Evolutionary conservation across 2,888 invertebrate genomes (phyloP).

Genomic region (Melieria picta): DNA sequence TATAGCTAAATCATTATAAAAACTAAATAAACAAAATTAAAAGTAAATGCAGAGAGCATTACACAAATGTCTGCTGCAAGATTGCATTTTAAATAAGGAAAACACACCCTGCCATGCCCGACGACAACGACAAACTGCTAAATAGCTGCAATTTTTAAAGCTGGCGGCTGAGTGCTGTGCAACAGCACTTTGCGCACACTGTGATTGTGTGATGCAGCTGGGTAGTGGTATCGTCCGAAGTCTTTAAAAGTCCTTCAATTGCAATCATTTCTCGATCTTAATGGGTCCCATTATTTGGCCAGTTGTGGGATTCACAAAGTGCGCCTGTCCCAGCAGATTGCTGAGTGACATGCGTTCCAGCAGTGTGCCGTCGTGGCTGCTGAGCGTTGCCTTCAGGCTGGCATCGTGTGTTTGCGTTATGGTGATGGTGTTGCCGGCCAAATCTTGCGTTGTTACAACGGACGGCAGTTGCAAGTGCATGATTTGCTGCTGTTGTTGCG

Average conservation of each 20-base stretch:
- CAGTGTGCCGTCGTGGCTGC: slow-evolving; percentile 58
- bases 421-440: slow-evolving; percentile 62
- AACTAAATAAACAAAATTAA: too few relatives aligned
- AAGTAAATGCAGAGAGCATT: too few relatives aligned
- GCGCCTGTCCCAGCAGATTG: slow-evolving; percentile 59
- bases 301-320: slow-evolving; percentile 59
- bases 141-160: too few relatives aligned
- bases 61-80: too few relatives aligned
- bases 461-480: slow-evolving; percentile 61
- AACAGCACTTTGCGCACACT: too few relatives aligned
- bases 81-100: too few relatives aligned
- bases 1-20: too few relatives aligned
- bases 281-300: slow-evolving; percentile 58
- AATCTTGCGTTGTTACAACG: slow-evolving; percentile 56
- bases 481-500: slow-evolving; percentile 54
- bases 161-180: too few relatives aligned
- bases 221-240: neutral
- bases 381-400: slow-evolving; percentile 48
- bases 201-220: too few relatives aligned
- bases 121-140: too few relatives aligned
- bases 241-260: slow-evolving; percentile 15
- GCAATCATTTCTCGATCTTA: slow-evolving; percentile 60
- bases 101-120: too few relatives aligned
- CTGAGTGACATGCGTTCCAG: slow-evolving; percentile 58
- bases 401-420: slow-evolving; percentile 57